Evolutionary conservation across 2,888 invertebrate genomes (phyloP), one percentile per base, ranked within the genome.

Genomic region (Troides oblongomaculatus): DNA sequence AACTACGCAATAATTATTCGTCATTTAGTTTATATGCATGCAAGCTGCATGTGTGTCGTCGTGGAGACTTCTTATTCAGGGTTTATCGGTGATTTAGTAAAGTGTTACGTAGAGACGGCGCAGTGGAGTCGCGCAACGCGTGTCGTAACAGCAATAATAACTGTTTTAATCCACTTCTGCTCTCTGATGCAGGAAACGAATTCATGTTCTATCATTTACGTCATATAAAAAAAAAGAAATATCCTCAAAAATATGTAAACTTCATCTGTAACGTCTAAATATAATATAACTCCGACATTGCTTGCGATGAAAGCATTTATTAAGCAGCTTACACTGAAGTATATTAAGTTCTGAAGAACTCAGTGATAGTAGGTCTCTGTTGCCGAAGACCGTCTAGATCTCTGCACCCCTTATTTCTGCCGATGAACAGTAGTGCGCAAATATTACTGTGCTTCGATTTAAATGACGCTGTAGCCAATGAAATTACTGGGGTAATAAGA

Each of bases 61-160:
- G 57, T 62, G 23, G 8, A 25, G 17, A 62, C 50, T 46, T 64
- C 56, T 39, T 17, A 57, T 14, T 23, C 56, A 65, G 30, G 39
- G 59, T 66, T 66, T 66, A 66, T 59, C 50, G 36, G 46, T 43
- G 68, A 46, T 63, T 63, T 63, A 58, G 67, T 62, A 46, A 30
- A 58, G 53, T 62, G 66, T 66, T 66, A 66, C 66, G 66, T 66
- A 14, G 66, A 65, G 59, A 57, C 39, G 57, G n/a, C 36, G 60
- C 30, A 60, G 25, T 14, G 14, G n/a, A 64, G 50, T 64, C 64
- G 61, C 66, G 62, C 53, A 66, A 66, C 62, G 21, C 18, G 56
- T 66, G 61, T 66, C 56, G 66, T 61, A 66, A 66, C 61, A 43
- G 36, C 14, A 62, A 61, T 62, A 66, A 66, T 66, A 62, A 66